phyloP scores from a whole-genome alignment of 2,888 invertebrate species.

The Eristalis tenax region DNA sequence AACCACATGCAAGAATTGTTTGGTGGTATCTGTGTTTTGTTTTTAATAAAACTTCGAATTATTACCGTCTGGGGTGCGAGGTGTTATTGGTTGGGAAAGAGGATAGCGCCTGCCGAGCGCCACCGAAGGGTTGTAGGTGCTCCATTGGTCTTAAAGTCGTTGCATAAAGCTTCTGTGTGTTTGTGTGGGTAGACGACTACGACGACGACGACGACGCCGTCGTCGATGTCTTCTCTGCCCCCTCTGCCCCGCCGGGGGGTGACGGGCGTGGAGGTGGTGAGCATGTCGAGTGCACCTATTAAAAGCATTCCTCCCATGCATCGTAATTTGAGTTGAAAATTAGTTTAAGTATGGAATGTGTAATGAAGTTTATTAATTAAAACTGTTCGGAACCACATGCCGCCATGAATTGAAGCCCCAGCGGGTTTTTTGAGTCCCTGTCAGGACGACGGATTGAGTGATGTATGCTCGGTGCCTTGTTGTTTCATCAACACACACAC shows the following conservation, averaged over 20 bases:
- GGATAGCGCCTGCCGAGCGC: not conserved
- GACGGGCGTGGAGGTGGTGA: slow-evolving; percentile 21
- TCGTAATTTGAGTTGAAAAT: slow-evolving; percentile 75
- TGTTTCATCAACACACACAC: slow-evolving; percentile 33
- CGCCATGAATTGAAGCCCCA: slow-evolving; percentile 71
- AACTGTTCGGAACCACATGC: slow-evolving; percentile 73
- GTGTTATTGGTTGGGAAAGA: slow-evolving; percentile 47
- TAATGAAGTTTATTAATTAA: slow-evolving; percentile 76
- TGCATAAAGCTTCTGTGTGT: not conserved
- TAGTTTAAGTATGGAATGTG: slow-evolving; percentile 75
- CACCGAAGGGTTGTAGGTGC: not conserved
- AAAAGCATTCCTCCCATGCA: slow-evolving; percentile 74
- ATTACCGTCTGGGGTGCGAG: slow-evolving; percentile 45
- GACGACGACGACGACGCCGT: slow-evolving; percentile 6
- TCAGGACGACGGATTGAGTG: slow-evolving; percentile 66
- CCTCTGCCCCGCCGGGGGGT: not conserved
- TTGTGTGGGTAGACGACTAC: not conserved
- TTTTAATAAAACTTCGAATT: slow-evolving; percentile 64
- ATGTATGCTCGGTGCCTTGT: slow-evolving; percentile 56
- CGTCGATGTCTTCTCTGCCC: not conserved
- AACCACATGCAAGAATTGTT: slow-evolving; percentile 46
- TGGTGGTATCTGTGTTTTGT: slow-evolving; percentile 58
- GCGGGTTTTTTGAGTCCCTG: slow-evolving; percentile 69
- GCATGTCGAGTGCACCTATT: slow-evolving; percentile 74
- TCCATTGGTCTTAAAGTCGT: slow-evolving; percentile 34